Evolutionary conservation across 23 tunicate genomes (phyloP).

Genomic region (Phallusia fumigata): DNA sequence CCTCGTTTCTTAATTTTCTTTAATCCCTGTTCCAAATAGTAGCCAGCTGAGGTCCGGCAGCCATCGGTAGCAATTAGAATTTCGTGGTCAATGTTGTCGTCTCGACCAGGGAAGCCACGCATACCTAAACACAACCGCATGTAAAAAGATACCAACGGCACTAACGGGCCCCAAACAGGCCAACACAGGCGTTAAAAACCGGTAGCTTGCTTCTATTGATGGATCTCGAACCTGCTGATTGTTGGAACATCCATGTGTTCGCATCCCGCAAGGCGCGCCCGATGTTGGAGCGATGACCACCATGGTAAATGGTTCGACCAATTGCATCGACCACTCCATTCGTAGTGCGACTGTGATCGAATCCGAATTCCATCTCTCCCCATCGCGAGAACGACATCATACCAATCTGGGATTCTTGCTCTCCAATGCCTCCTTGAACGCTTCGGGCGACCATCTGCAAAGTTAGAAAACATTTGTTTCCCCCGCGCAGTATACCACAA

Average conservation of each 20-base stretch:
- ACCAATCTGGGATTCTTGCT: constrained; percentile 62
- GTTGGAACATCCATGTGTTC: constrained; percentile 86
- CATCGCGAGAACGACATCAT: constrained; percentile 92
- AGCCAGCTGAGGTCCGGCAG: constrained; percentile 69
- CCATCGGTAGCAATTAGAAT: constrained; percentile 90
- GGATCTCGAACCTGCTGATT: constrained; percentile 58
- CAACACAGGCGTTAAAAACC: too few relatives aligned
- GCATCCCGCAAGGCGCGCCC: constrained; percentile 77
- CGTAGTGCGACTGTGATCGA: constrained; percentile 44
- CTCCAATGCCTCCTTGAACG: constrained; percentile 72
- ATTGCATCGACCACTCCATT: constrained; percentile 55
- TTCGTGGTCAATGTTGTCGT: constrained; percentile 80
- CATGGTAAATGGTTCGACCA: constrained; percentile 42
- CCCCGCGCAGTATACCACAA: too few relatives aligned
- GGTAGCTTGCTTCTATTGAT: not conserved
- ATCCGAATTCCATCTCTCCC: constrained; percentile 57
- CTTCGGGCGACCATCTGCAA: constrained; percentile 52
- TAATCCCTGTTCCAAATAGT: constrained; percentile 52
- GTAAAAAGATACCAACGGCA: not conserved
- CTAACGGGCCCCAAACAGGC: too few relatives aligned
- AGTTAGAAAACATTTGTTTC: too few relatives aligned
- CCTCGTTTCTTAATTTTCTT: constrained; percentile 68
- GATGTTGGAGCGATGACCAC: constrained; percentile 88
- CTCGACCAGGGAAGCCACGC: constrained; percentile 84
- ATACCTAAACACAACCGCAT: constrained; percentile 40